A percentile compares a stretch with the other conserved stretches of the same genome.
These are phyloP conservation scores for Cossypha caffra DNA, from an alignment of 2,797 vertebrate genomes.

Conservation along the genomic window DNA sequence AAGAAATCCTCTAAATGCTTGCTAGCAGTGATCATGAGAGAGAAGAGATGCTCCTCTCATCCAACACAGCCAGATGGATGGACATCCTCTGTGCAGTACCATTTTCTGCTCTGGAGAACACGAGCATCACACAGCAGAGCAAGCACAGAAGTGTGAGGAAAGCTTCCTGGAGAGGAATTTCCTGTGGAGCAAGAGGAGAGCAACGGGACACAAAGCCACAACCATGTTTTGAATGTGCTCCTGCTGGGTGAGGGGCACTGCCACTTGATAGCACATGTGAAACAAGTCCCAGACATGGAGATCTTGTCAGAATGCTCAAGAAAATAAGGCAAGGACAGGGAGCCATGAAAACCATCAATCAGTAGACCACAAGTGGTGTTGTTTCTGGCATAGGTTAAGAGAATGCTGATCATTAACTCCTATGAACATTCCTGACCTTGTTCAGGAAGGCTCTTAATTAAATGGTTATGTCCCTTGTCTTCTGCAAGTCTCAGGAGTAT, in stretches of 20 bases:
- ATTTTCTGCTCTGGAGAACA: not conserved
- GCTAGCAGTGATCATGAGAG: not conserved
- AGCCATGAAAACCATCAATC: not conserved
- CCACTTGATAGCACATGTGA: not conserved
- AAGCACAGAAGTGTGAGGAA: not conserved
- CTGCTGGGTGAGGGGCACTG: not conserved
- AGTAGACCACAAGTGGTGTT: not conserved
- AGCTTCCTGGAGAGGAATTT: not conserved
- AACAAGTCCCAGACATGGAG: not conserved
- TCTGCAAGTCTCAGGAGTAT: not conserved
- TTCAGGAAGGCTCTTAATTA: conserved; percentile 28
- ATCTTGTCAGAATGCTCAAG: not conserved
- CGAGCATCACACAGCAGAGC: not conserved
- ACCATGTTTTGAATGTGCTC: not conserved
- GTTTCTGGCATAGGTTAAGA: conserved; percentile 22
- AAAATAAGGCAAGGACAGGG: not conserved
- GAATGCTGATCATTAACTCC: not conserved
- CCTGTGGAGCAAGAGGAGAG: not conserved
- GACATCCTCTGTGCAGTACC: rapidly evolving
- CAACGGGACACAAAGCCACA: not conserved
- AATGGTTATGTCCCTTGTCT: not conserved
- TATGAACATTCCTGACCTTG: conserved; percentile 25
- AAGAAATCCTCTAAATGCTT: not conserved
- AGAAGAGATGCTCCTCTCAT: not conserved
- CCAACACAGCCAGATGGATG: not conserved